Base-by-base conservation (phyloP, 2,797 vertebrate species). In the Sus cebifrons region DNA sequence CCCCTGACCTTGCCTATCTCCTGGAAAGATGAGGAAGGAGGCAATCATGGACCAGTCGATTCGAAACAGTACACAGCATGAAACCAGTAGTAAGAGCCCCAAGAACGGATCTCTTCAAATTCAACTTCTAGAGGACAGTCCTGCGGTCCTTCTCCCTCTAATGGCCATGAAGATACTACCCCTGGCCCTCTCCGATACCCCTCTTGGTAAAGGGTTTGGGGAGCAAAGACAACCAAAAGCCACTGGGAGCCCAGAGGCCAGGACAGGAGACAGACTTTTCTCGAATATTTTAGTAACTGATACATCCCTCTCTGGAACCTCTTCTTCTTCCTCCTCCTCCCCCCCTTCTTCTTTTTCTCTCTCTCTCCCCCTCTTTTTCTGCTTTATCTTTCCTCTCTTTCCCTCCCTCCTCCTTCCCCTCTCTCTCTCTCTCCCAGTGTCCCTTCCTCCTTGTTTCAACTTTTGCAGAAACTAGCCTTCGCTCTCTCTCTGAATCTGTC, bases 101-200 rank as follows among this genome's bases (percentile, higher is more conserved):
- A 40, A 73, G 56, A 16, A 67, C 25, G 5, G 17, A 11, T 4
- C 49, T 74, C 70, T 52, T 70, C 32, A 23, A 77, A 75, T 58
- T 25, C 49, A 9, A 27, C 84, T 58, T 81, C 58, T 20, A 32
- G 13, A n/a, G 32, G 77, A 71, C 77, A 64, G 56, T 18, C 56
- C 64, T 27, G 29, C 5, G 6, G 40, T 62, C 74, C 81, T 56
- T 58, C 54, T 79, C 20, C 91, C 81, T 77, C 92, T 36, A 25
- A 40, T 0, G 29, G 11, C 7, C 49, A 3, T 8, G 16, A 32
- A 29, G 70, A n/a, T 0, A 10, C 44, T 49, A 21, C 5, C 29
- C 18, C 23, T 70, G 49, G 52, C 4, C 25, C 74, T 32, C 12
- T 18, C 23, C 25, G 13, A 79, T 5, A 15, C 27, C 18, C n/a